Percentiles rank a stretch among this genome's conserved stretches.
Conservation (phyloP, 2,888 invertebrate species). For the Chaetoderma sp. region DNA sequence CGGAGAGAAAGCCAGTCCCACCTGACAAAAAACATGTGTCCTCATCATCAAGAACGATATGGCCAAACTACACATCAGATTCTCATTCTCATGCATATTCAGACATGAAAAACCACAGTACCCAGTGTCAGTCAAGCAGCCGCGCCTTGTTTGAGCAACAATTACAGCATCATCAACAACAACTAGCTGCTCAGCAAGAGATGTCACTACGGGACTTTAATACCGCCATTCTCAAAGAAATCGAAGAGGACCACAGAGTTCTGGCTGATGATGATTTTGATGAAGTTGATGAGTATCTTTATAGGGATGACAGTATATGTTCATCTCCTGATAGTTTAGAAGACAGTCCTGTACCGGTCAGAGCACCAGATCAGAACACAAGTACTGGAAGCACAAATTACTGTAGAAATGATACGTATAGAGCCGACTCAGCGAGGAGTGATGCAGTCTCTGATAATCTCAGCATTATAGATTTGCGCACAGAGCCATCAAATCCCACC, state of each 20-base stretch:
- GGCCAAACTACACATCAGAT: too few relatives aligned
- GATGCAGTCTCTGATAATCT: background rate
- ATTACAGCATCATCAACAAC: slow-evolving; percentile 58
- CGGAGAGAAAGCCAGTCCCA: too few relatives aligned
- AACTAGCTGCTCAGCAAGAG: slow-evolving; percentile 56
- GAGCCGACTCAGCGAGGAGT: background rate
- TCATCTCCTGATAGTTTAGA: too few relatives aligned
- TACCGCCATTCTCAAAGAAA: slow-evolving; percentile 54
- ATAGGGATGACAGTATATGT: too few relatives aligned
- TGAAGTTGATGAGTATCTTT: slow-evolving; percentile 22
- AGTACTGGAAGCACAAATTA: too few relatives aligned
- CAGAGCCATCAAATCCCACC: too few relatives aligned
- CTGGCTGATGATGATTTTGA: slow-evolving; percentile 15
- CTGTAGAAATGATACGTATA: too few relatives aligned
- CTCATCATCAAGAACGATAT: too few relatives aligned
- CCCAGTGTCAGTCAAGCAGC: slow-evolving; percentile 57
- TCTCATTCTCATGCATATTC: too few relatives aligned
- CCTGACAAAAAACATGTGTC: too few relatives aligned
- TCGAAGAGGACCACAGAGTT: slow-evolving; percentile 43
- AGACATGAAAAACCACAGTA: slow-evolving; percentile 52
- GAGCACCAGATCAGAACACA: too few relatives aligned
- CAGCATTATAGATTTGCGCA: slow-evolving; percentile 1
- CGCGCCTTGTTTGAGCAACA: slow-evolving; percentile 63
- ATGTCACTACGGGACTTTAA: slow-evolving; percentile 56
- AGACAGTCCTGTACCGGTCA: too few relatives aligned